These are phyloP conservation scores for Muntiacus reevesi DNA, from an alignment of 2,113 vertebrate species.

Conservation along the genomic window DNA sequence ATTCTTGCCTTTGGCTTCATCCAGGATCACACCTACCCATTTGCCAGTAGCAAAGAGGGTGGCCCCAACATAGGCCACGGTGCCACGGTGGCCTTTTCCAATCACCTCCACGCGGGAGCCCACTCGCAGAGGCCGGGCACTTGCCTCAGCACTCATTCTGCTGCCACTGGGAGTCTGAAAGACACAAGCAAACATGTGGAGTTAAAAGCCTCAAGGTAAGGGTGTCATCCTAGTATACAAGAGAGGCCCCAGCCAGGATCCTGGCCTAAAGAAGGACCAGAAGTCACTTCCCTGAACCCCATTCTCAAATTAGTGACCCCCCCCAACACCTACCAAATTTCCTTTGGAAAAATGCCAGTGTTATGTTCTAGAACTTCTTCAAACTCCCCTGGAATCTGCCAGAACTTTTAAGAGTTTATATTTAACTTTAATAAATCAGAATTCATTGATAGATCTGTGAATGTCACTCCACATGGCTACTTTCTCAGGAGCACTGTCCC, in stretches of 20 bases:
- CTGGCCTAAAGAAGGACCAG: not conserved
- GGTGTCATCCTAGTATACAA: not conserved
- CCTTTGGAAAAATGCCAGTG: not conserved
- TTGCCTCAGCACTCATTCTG: slow-evolving; percentile 93
- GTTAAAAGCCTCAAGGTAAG: not conserved
- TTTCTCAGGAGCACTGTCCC: slow-evolving; percentile 8
- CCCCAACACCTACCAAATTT: not conserved
- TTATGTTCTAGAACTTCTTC: not conserved
- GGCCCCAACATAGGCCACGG: slow-evolving; percentile 94
- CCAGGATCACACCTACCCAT: slow-evolving; percentile 97
- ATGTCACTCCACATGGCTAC: slow-evolving; percentile 22
- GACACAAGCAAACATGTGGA: not conserved
- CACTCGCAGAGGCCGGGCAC: slow-evolving; percentile 88
- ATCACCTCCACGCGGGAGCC: slow-evolving; percentile 97
- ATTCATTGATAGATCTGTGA: slow-evolving; percentile 37
- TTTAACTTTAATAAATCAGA: slow-evolving; percentile 50
- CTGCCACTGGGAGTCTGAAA: slow-evolving; percentile 85
- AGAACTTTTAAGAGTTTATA: slow-evolving; percentile 40
- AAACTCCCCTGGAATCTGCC: slow-evolving; percentile 23
- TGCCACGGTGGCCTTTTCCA: slow-evolving; percentile 94
- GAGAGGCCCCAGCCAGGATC: not conserved
- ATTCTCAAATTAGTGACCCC: not conserved
- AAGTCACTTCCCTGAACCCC: not conserved
- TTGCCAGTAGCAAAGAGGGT: slow-evolving; percentile 97
- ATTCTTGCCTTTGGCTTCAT: slow-evolving; percentile 96